phyloP scores from a whole-genome alignment of 2,888 invertebrate genomes.

The Drosophila pseudotalamancana region DNA sequence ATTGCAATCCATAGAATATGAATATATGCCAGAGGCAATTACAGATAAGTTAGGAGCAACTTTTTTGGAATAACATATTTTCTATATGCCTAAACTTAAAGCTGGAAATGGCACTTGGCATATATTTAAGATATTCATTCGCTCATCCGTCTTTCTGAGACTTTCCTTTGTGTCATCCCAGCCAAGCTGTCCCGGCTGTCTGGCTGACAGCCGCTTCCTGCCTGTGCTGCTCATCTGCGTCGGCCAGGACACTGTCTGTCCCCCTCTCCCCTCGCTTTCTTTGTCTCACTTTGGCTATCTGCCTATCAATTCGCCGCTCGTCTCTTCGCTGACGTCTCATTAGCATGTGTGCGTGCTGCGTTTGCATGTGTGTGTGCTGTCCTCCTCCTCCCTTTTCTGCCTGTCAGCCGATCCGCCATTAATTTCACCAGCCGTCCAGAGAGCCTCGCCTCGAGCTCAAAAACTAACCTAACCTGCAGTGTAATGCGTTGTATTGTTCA shows the following conservation, averaged over 20 bases:
- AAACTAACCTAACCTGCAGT: constrained; percentile 74
- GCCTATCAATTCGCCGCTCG: constrained; percentile 17
- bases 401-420: constrained; percentile 65
- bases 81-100: neutral
- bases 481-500: constrained; percentile 79
- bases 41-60: too few species aligned
- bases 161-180: neutral
- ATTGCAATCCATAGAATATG: too few species aligned
- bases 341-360: constrained; percentile 67
- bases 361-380: neutral
- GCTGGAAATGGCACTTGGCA: neutral
- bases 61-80: too few species aligned
- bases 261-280: neutral
- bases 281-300: neutral
- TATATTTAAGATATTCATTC: neutral
- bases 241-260: constrained; percentile 36
- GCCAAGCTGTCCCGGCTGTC: constrained; percentile 1
- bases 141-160: neutral
- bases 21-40: too few species aligned
- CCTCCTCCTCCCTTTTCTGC: neutral
- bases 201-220: constrained; percentile 69
- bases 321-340: constrained; percentile 61
- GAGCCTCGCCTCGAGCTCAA: constrained; percentile 18
- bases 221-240: constrained; percentile 32
- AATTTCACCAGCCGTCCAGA: constrained; percentile 49